These are phyloP conservation scores for Salticus scenicus DNA, from an alignment of 2,888 invertebrate species.

Conservation along the genomic window DNA sequence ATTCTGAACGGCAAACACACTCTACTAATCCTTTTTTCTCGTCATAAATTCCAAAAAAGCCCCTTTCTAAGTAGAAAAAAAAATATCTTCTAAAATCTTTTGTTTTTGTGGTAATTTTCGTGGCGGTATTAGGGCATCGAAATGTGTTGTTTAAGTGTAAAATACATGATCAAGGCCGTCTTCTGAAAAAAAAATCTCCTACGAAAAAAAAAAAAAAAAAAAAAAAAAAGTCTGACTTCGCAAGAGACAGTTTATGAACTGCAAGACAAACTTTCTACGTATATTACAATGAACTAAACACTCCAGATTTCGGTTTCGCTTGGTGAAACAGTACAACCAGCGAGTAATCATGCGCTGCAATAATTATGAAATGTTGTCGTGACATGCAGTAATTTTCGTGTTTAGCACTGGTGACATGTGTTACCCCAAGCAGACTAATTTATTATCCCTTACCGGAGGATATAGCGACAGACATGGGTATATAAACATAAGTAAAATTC, in stretches of 20 bases:
- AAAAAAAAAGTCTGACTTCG: not conserved
- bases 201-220: not conserved
- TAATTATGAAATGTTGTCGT: slow-evolving; percentile 14
- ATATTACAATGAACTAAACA: not conserved
- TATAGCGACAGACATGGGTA: not conserved
- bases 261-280: not conserved
- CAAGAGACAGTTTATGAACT: not conserved
- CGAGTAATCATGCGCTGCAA: slow-evolving; percentile 14
- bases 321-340: not conserved
- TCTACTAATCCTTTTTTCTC: slow-evolving; percentile 41
- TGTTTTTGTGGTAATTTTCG: slow-evolving; percentile 27
- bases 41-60: slow-evolving; percentile 44
- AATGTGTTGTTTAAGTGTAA: not conserved
- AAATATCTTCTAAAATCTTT: slow-evolving; percentile 13
- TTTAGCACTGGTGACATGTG: slow-evolving; percentile 6
- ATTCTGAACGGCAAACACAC: slow-evolving; percentile 16
- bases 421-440: not conserved
- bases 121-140: slow-evolving; percentile 30
- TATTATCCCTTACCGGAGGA: not conserved
- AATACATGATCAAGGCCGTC: slow-evolving; percentile 41
- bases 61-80: not conserved
- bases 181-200: not conserved
- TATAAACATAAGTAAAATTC: not conserved
- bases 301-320: not conserved
- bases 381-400: slow-evolving; percentile 12